Evolutionary conservation across 2,113 vertebrate genomes (phyloP).

Genomic region (Ctenomys sociabilis): DNA sequence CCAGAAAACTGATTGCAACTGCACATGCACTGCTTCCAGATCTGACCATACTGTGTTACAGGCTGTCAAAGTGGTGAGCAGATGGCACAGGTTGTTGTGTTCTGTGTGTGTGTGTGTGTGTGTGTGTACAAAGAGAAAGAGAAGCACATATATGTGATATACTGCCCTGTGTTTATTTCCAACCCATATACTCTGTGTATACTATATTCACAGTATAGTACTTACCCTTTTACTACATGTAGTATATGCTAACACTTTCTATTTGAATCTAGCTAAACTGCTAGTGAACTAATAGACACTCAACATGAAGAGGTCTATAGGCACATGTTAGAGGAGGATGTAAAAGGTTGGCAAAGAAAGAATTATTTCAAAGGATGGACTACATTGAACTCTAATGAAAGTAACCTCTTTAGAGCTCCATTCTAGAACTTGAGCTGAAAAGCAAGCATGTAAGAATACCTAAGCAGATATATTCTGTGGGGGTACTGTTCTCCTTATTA

Average conservation of each 20-base stretch:
- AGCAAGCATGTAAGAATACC: background rate
- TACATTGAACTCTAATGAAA: background rate
- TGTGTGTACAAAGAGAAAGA: no score
- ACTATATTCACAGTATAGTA: background rate
- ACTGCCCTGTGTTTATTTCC: background rate
- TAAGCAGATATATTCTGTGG: background rate
- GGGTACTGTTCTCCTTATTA: background rate
- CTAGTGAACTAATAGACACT: background rate
- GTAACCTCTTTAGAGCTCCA: background rate
- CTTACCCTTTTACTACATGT: background rate
- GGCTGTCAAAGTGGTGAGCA: no score
- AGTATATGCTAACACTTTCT: background rate
- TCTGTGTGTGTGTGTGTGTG: background rate
- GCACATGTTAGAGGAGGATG: background rate
- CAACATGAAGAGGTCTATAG: background rate
- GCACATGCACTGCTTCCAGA: rapidly evolving
- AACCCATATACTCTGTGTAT: background rate
- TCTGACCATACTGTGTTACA: background rate
- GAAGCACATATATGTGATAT: background rate
- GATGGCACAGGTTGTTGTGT: background rate
- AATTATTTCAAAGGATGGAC: background rate
- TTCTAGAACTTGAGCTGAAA: background rate
- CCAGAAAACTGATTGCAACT: background rate
- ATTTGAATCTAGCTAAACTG: constrained; percentile 11
- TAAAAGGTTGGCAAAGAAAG: background rate